These are phyloP conservation scores for Tyto alba DNA, from an alignment of 2,113 vertebrate species.

Conservation along the genomic window DNA sequence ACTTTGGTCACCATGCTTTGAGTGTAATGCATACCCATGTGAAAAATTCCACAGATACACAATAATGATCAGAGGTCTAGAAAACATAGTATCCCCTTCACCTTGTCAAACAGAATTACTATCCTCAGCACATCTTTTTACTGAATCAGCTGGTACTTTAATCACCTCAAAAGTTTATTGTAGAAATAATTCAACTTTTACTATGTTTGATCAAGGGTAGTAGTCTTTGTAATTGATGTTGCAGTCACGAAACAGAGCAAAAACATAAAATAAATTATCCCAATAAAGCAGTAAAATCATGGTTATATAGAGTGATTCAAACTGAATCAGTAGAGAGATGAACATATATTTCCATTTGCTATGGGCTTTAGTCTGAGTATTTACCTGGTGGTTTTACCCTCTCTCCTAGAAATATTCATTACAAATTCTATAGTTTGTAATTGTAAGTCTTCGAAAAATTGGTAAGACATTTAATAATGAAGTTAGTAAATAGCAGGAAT, in stretches of 20 bases:
- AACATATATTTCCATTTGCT: neutral
- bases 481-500: neutral
- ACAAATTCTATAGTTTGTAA: neutral
- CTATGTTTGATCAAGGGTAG: neutral
- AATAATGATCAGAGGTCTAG: neutral
- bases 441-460: neutral
- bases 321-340: neutral
- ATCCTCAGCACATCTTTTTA: conserved; percentile 23
- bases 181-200: conserved; percentile 21
- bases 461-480: neutral
- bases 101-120: neutral
- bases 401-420: neutral
- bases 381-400: neutral
- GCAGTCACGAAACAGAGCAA: neutral
- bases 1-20: neutral
- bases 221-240: conserved; percentile 3
- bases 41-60: neutral
- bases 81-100: neutral
- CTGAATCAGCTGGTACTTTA: conserved; percentile 48
- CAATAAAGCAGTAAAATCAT: conserved; percentile 40
- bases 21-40: neutral
- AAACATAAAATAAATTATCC: conserved; percentile 46
- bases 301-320: neutral
- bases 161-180: conserved; percentile 9
- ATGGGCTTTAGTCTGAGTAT: neutral